Percentiles rank a stretch among this genome's conserved stretches.
These are phyloP conservation scores for Cryptophagus acutangulus DNA, from an alignment of 2,888 invertebrate genomes.

Conservation along the genomic window DNA sequence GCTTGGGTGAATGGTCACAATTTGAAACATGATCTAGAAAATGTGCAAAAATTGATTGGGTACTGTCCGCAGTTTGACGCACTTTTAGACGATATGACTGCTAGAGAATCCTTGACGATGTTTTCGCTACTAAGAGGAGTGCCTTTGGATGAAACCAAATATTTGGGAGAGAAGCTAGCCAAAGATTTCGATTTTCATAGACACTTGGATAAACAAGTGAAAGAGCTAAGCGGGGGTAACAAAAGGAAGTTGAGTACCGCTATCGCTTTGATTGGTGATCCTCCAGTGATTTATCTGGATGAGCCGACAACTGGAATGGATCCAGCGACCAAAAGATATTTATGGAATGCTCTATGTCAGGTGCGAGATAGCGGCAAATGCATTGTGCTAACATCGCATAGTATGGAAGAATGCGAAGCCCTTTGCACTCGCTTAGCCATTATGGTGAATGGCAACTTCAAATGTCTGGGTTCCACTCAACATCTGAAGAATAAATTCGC, in stretches of 20 bases:
- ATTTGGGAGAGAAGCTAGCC: constrained; percentile 42
- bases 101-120: constrained; percentile 51
- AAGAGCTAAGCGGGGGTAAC: constrained; percentile 52
- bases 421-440: constrained; percentile 75
- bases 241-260: constrained; percentile 55
- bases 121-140: constrained; percentile 52
- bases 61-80: constrained; percentile 59
- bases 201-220: constrained; percentile 49
- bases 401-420: constrained; percentile 85
- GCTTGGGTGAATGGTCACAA: constrained; percentile 53
- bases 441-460: constrained; percentile 81
- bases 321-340: constrained; percentile 70
- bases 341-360: constrained; percentile 72
- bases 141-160: constrained; percentile 33
- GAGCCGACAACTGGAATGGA: constrained; percentile 66
- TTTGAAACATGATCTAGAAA: constrained; percentile 44
- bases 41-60: constrained; percentile 54
- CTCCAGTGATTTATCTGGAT: constrained; percentile 52
- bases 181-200: constrained; percentile 46
- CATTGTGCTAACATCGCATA: constrained; percentile 78
- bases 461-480: constrained; percentile 75
- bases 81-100: constrained; percentile 53
- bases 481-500: constrained; percentile 77
- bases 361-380: constrained; percentile 68
- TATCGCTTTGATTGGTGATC: constrained; percentile 53